phyloP scores from a whole-genome alignment of 1,140 invertebrate genomes.

The Coelopa frigida region DNA sequence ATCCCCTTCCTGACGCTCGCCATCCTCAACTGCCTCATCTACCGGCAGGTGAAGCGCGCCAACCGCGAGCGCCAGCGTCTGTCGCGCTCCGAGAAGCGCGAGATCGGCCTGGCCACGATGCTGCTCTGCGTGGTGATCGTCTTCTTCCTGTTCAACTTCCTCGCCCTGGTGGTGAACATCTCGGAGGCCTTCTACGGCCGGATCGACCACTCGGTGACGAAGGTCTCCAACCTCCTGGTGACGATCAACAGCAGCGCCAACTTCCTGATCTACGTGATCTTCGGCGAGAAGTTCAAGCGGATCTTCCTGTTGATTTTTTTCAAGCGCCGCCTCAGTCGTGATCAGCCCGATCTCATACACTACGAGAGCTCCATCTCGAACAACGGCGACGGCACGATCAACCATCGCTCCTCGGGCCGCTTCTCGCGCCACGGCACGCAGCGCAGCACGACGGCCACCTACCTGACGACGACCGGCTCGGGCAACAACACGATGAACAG shows the following conservation, averaged over 20 bases:
- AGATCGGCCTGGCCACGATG: constrained; percentile 89
- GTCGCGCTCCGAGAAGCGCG: constrained; percentile 71
- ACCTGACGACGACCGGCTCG: constrained; percentile 39
- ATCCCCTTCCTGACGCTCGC: constrained; percentile 79
- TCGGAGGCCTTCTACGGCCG: constrained; percentile 68
- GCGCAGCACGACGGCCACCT: constrained; percentile 45
- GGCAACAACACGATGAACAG: constrained; percentile 41
- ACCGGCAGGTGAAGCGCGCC: constrained; percentile 73
- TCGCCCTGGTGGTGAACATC: constrained; percentile 83
- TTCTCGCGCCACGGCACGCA: constrained; percentile 57
- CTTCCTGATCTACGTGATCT: constrained; percentile 95
- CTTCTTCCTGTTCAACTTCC: constrained; percentile 89
- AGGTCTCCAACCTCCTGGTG: constrained; percentile 83
- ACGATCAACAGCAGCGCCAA: constrained; percentile 96
- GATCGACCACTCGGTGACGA: constrained; percentile 69
- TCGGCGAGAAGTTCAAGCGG: constrained; percentile 91
- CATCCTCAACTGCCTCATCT: constrained; percentile 84
- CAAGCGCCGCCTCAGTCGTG: constrained; percentile 52
- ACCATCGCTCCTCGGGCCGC: constrained; percentile 57
- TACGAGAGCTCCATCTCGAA: constrained; percentile 75
- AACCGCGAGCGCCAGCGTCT: constrained; percentile 75
- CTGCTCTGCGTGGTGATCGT: constrained; percentile 88
- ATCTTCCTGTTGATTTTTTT: constrained; percentile 85
- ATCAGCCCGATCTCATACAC: constrained; percentile 65
- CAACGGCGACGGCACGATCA: constrained; percentile 54